phyloP scores from a whole-genome alignment of 1,140 invertebrate species.

The Bombus vancouverensis region DNA sequence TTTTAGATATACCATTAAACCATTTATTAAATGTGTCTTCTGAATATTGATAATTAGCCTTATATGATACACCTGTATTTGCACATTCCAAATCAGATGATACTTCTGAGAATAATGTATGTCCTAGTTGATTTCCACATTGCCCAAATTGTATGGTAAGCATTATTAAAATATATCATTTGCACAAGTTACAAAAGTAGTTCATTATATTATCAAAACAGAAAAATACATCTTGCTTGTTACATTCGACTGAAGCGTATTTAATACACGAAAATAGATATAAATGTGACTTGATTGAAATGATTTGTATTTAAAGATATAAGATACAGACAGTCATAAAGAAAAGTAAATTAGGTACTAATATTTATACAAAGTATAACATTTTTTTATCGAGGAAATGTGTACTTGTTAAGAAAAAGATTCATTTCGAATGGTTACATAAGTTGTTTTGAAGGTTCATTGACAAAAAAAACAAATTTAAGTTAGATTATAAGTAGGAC shows the following conservation, averaged over 20 bases:
- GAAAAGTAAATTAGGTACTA: neutral
- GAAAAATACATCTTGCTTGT: neutral
- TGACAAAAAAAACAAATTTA: neutral
- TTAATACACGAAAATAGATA: neutral
- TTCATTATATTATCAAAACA: neutral
- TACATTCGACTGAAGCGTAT: neutral
- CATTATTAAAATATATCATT: slow-evolving; percentile 61
- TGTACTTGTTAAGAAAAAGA: neutral
- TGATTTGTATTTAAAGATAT: neutral
- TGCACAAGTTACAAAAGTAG: neutral
- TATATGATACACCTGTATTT: slow-evolving; percentile 61
- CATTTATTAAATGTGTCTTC: slow-evolving; percentile 78
- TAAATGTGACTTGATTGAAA: neutral
- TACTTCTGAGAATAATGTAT: slow-evolving; percentile 79
- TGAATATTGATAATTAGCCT: slow-evolving; percentile 70
- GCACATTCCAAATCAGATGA: slow-evolving; percentile 76
- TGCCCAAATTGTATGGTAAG: slow-evolving; percentile 84
- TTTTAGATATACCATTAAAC: slow-evolving; percentile 77
- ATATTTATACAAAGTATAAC: neutral
- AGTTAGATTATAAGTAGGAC: neutral
- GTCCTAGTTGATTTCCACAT: slow-evolving; percentile 84
- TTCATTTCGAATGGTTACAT: neutral
- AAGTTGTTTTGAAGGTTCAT: neutral
- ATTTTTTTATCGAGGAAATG: neutral
- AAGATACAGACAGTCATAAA: neutral